Percentiles rank a stretch among this genome's conserved stretches.
These are phyloP conservation scores for Cephus rjabovi DNA, from an alignment of 2,888 invertebrate species.

Conservation along the genomic window DNA sequence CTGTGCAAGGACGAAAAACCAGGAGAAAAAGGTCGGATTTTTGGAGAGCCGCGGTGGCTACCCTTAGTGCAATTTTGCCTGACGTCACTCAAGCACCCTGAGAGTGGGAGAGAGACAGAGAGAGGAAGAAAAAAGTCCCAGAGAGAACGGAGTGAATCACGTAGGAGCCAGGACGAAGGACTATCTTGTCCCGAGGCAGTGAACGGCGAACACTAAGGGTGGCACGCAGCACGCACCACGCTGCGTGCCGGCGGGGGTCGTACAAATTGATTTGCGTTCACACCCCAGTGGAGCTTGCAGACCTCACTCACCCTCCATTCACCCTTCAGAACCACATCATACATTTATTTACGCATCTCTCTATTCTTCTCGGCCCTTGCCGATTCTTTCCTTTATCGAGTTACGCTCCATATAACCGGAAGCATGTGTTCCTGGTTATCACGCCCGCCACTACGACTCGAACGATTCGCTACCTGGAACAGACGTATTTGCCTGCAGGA, in stretches of 20 bases:
- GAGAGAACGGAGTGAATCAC: slow-evolving; percentile 33
- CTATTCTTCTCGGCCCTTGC: slow-evolving; percentile 37
- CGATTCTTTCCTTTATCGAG: slow-evolving; percentile 60
- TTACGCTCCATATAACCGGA: slow-evolving; percentile 54
- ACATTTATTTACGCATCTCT: slow-evolving; percentile 57
- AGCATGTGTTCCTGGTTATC: slow-evolving; percentile 59
- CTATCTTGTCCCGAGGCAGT: slow-evolving; percentile 63
- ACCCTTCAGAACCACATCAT: slow-evolving; percentile 58
- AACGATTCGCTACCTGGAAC: background rate
- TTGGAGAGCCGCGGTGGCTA: background rate
- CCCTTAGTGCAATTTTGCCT: slow-evolving; percentile 49
- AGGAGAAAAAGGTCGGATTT: background rate
- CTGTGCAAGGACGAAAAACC: too few species aligned
- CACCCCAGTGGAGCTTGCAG: slow-evolving; percentile 56
- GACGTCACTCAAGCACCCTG: slow-evolving; percentile 42
- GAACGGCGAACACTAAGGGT: slow-evolving; percentile 23
- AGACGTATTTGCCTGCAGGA: too few species aligned
- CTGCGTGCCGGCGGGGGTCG: slow-evolving; percentile 54
- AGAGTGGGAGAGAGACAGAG: slow-evolving; percentile 19
- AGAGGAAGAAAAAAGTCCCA: slow-evolving; percentile 15
- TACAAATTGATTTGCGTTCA: slow-evolving; percentile 67
- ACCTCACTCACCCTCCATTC: slow-evolving; percentile 38
- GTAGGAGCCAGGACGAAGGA: slow-evolving; percentile 30
- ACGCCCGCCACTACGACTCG: slow-evolving; percentile 14
- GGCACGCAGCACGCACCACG: slow-evolving; percentile 31